phyloP scores from a whole-genome alignment of 2,113 vertebrate genomes.

The Dolichallabes microphthalmus region DNA sequence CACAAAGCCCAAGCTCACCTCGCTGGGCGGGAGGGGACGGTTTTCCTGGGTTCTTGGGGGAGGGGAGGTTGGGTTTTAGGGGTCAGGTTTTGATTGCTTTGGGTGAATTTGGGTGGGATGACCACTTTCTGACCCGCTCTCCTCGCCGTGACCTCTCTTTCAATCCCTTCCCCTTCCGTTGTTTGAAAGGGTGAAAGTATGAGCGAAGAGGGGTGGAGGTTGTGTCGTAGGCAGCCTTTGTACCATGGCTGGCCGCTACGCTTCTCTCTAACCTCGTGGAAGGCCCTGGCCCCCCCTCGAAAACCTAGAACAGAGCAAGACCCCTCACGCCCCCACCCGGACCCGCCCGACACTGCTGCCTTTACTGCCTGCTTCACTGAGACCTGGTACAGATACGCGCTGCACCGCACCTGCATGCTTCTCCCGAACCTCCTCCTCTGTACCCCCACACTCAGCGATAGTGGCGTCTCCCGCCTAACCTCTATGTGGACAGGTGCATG shows the following conservation, averaged over 20 bases:
- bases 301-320: slow-evolving; percentile 69
- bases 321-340: slow-evolving; percentile 64
- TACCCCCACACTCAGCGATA: slow-evolving; percentile 69
- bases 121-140: slow-evolving; percentile 53
- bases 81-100: slow-evolving; percentile 20
- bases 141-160: slow-evolving; percentile 59
- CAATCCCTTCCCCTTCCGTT: slow-evolving; percentile 56
- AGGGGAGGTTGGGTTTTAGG: slow-evolving; percentile 33
- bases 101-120: slow-evolving; percentile 37
- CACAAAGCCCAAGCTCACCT: slow-evolving; percentile 75
- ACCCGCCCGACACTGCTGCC: slow-evolving; percentile 75
- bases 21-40: slow-evolving; percentile 46
- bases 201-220: slow-evolving; percentile 57
- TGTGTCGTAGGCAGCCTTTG: slow-evolving; percentile 73
- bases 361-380: slow-evolving; percentile 81
- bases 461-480: slow-evolving; percentile 76
- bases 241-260: slow-evolving; percentile 73
- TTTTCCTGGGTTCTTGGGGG: slow-evolving; percentile 42
- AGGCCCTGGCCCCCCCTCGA: slow-evolving; percentile 58
- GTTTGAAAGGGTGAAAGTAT: slow-evolving; percentile 60
- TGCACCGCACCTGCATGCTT: slow-evolving; percentile 81
- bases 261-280: slow-evolving; percentile 64
- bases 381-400: slow-evolving; percentile 77
- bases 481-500: slow-evolving; percentile 92
- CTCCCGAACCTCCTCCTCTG: slow-evolving; percentile 36